Evolutionary conservation across 2,888 invertebrate species (phyloP).

Genomic region (Scrobipalpa atriplicella): DNA sequence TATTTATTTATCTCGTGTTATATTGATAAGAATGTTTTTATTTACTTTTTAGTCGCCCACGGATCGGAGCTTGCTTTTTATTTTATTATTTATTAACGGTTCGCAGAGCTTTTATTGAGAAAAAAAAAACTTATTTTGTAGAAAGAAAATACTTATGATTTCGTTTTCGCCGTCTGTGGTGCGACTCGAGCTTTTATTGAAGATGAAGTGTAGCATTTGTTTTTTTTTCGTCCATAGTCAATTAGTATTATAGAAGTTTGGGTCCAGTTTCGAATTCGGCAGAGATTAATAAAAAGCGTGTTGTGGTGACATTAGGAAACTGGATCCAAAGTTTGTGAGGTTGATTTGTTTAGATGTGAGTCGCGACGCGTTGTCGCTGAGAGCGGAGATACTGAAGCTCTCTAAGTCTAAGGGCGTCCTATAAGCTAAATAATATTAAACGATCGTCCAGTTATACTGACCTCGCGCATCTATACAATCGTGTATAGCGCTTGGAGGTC

Average conservation of each 20-base stretch:
- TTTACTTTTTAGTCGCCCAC: constrained; percentile 34
- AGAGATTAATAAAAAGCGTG: neutral
- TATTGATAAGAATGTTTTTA: constrained; percentile 54
- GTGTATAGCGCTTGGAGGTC: neutral
- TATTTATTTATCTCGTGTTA: constrained; percentile 58
- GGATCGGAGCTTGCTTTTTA: constrained; percentile 33
- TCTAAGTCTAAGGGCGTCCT: constrained; percentile 52
- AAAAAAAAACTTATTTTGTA: constrained; percentile 45
- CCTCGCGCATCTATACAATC: neutral
- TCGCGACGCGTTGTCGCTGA: constrained; percentile 19
- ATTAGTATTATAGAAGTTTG: constrained; percentile 61
- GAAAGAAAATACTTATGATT: constrained; percentile 56
- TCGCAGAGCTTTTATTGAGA: constrained; percentile 23
- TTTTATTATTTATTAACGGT: constrained; percentile 26
- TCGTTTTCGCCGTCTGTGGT: constrained; percentile 51
- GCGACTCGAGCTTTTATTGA: constrained; percentile 38
- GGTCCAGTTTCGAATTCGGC: constrained; percentile 46
- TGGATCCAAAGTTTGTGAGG: constrained; percentile 49
- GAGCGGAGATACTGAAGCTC: constrained; percentile 42
- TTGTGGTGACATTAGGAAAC: constrained; percentile 39
- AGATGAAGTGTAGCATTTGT: constrained; percentile 42
- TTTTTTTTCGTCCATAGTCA: constrained; percentile 59
- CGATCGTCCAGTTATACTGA: neutral
- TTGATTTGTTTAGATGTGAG: constrained; percentile 55
- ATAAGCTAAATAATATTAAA: constrained; percentile 42